Base-by-base conservation (phyloP, 2,888 invertebrate species). In the Megalurothrips usitatus region DNA sequence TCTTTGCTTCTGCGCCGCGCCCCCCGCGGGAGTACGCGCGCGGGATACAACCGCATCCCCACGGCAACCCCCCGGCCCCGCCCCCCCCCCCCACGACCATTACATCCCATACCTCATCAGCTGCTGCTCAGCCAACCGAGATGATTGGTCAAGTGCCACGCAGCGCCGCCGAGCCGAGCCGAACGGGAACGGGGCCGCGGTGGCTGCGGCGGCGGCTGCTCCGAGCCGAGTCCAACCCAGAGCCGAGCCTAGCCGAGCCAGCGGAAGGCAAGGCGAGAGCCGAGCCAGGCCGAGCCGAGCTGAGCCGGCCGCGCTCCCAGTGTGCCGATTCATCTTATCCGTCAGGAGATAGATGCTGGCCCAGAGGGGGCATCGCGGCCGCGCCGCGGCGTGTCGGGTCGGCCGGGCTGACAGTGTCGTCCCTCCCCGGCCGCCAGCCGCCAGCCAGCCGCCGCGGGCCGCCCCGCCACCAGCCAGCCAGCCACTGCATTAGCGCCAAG, bases 281-380 rank as follows among this genome's bases (percentile, higher is more conserved):
- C 19, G 58, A n/a, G 52, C 52, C 14, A 17, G 14, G 58, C n/a
- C 19, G 68, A 26, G 68, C 23, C 68, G 23, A 26, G 68, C 68
- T 2, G 23, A 75, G 26, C 68, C 68, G 26, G 9, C 26, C 58
- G 14, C 11, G 26, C 68, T 75, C 68, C 68, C 68, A 23, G 68
- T 75, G 68, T 75, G 68, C n/a, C 68, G 68, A 75, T 75, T 75
- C 68, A 75, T 75, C 68, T 75, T 75, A 75, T 75, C 68, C 68
- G 68, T 75, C 68, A 75, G 68, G 23, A 75, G 68, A 26, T 75
- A 75, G 68, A 75, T 23, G 26, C 12, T 4, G 26, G 26, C 23
- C 68, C 68, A 23, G 68, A n/a, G 23, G 26, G 23, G 68, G 58
- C 58, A 58, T 43, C 58, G 58, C 58, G 52, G 52, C 52, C 26